These are phyloP conservation scores for Nothura maculosa DNA, from an alignment of 2,797 vertebrate species.

Conservation along the genomic window DNA sequence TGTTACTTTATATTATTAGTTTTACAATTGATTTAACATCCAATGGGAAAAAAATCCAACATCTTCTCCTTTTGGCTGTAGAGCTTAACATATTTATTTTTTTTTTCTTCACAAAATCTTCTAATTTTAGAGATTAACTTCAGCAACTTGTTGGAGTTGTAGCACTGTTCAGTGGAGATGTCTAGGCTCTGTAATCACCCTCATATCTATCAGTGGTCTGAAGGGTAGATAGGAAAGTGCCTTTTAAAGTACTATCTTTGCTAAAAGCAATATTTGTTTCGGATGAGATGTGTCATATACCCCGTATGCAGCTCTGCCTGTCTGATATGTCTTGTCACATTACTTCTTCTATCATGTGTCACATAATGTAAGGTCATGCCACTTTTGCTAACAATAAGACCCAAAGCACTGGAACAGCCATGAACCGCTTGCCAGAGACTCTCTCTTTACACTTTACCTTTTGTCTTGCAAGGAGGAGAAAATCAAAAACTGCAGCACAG, in stretches of 20 bases:
- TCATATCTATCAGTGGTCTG: background rate
- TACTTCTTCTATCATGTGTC: constrained; percentile 56
- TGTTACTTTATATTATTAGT: background rate
- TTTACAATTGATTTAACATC: background rate
- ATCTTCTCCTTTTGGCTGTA: background rate
- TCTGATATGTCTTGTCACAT: constrained; percentile 65
- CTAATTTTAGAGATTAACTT: background rate
- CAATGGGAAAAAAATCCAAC: background rate
- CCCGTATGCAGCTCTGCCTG: background rate
- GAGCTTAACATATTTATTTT: background rate
- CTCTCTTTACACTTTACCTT: background rate
- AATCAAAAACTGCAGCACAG: constrained; percentile 20
- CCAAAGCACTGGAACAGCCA: background rate
- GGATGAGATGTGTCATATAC: constrained; percentile 56
- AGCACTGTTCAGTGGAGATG: background rate
- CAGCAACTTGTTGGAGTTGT: background rate
- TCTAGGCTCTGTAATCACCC: background rate
- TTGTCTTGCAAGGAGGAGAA: constrained; percentile 8
- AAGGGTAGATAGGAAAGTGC: background rate
- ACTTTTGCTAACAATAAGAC: constrained; percentile 62
- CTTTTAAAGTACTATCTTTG: constrained; percentile 52
- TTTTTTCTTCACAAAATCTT: background rate
- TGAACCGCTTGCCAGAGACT: background rate
- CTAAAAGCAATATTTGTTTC: constrained; percentile 63
- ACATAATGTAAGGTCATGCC: constrained; percentile 65